Evolutionary conservation across 2,797 vertebrate species (phyloP), one percentile per base, ranked within the genome.

Genomic region (Falco biarmicus): DNA sequence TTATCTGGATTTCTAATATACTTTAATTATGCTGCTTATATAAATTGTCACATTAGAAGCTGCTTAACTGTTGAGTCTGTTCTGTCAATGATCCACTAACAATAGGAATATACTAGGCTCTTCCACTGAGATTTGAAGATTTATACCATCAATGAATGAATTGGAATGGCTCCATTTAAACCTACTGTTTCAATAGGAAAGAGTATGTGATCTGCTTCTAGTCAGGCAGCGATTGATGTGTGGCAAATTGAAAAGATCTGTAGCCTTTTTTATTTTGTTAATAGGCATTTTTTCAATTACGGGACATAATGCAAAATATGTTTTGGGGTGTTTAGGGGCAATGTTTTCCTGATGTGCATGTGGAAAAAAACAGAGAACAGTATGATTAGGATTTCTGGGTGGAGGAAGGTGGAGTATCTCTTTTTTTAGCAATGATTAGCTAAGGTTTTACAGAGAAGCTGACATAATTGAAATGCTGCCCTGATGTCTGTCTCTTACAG

Each of bases 1-100:
- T 96, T 91, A 91, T 90, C 86, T 96, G 87, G 87, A 66, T 95
- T 95, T 96, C 80, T 94, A 94, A 93, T 95, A 91, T 84, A 89
- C 54, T 88, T 96, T 95, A 96, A 95, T 96, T 96, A 88, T 76
- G 84, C 77, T 63, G 74, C 63, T 94, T 96, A 60, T 95, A 91
- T 95, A 96, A 96, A 93, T 91, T 86, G 77, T 95, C 87, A 66
- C 70, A 93, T 95, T 95, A 96, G 87, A 84, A 87, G 82, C 77
- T 86, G 91, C 95, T 92, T 94, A 95, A 92, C 83, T 84, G 61
- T 88, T 95, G 93, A 81, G 76, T 74, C 76, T 93, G 31, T 94
- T 96, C 85, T 86, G 54, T 94, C 85, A 76, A 5, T 82, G 89
- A 66, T 78, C 83, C 37, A 60, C 77, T 84, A 82, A 93, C 85